Percentiles rank a stretch among this genome's conserved stretches.
These are phyloP conservation scores for Mamestra brassicae DNA, from an alignment of 2,888 invertebrate species.

Conservation along the genomic window DNA sequence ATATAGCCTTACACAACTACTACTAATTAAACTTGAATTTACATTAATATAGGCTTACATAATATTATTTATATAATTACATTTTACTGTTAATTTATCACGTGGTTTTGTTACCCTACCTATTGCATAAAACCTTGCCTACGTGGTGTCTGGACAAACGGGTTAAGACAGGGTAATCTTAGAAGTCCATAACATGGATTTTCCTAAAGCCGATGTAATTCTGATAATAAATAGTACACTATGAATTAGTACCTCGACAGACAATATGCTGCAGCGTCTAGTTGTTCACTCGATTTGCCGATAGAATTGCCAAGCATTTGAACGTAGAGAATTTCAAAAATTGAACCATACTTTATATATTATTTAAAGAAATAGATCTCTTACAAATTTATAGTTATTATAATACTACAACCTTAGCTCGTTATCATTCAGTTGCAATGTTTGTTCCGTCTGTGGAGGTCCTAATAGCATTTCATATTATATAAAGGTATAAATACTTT, in stretches of 20 bases:
- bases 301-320: slow-evolving; percentile 7
- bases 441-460: slow-evolving; percentile 49
- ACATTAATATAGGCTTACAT: slow-evolving; percentile 74
- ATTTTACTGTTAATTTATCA: slow-evolving; percentile 86
- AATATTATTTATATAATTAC: slow-evolving; percentile 77
- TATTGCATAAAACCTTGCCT: slow-evolving; percentile 66
- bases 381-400: background rate
- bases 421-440: slow-evolving; percentile 9
- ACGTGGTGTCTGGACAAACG: slow-evolving; percentile 44
- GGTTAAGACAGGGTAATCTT: slow-evolving; percentile 43
- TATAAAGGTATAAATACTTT: slow-evolving; percentile 55
- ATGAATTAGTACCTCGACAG: slow-evolving; percentile 59
- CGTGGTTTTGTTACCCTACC: slow-evolving; percentile 85
- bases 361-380: slow-evolving; percentile 4
- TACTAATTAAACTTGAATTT: slow-evolving; percentile 77
- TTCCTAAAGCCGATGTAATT: slow-evolving; percentile 57
- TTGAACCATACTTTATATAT: slow-evolving; percentile 2
- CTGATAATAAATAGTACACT: slow-evolving; percentile 62
- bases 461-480: slow-evolving; percentile 47
- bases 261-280: slow-evolving; percentile 5
- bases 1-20: slow-evolving; percentile 79
- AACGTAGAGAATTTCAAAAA: background rate
- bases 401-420: slow-evolving; percentile 21
- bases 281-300: background rate
- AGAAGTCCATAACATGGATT: slow-evolving; percentile 51